Conservation (phyloP, 1,140 invertebrate species). For the Papilio helenus region DNA sequence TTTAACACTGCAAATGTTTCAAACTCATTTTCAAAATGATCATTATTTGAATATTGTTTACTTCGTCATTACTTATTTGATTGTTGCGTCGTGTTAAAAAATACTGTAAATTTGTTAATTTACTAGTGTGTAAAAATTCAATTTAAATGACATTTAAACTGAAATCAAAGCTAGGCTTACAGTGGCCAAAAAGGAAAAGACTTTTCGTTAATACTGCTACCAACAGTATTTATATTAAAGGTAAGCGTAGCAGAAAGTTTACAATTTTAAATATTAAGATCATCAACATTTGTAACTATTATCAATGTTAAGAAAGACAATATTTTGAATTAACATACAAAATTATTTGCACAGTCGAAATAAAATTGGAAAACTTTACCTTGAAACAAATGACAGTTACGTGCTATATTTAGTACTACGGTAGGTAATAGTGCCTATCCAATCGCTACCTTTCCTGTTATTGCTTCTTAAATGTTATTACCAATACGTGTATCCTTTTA, state of each 20-base stretch:
- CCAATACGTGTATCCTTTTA: neutral
- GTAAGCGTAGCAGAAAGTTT: neutral
- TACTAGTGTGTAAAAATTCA: no score
- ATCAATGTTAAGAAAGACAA: neutral
- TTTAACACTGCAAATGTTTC: neutral
- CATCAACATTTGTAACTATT: no score
- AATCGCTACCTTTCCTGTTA: constrained; percentile 1
- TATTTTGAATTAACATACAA: neutral
- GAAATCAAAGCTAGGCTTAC: neutral
- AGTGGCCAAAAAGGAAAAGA: neutral
- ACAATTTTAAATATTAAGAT: neutral
- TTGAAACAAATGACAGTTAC: neutral
- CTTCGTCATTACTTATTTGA: no score
- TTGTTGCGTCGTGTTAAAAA: no score
- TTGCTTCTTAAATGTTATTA: neutral
- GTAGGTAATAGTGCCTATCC: neutral
- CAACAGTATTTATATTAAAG: neutral
- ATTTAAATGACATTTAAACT: neutral
- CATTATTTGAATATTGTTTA: no score
- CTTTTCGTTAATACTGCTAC: neutral
- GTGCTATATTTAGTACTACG: neutral
- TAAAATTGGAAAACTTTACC: no score
- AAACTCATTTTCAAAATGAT: no score
- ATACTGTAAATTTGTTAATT: no score
- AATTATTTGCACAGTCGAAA: no score